Base-by-base conservation (phyloP, 2,888 invertebrate species). In the Ligdia adustata region DNA sequence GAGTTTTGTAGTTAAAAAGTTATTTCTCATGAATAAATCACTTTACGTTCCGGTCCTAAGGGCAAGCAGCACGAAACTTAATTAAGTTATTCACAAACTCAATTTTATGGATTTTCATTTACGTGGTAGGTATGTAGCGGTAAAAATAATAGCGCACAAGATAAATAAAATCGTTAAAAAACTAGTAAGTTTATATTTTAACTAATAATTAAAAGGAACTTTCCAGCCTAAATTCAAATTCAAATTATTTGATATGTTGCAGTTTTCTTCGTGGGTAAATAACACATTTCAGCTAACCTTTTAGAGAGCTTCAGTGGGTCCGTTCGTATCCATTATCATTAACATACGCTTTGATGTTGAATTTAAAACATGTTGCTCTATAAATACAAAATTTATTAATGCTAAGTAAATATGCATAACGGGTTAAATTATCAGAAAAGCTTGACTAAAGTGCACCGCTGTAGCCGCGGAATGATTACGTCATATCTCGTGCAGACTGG, bases 381-480 rank as follows among this genome's bases (percentile, higher is more conserved):
- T n/a, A n/a, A n/a, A n/a, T n/a, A n/a, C n/a, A n/a, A n/a, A n/a
- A n/a, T n/a, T n/a, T n/a, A n/a, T n/a, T n/a, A n/a, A n/a, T n/a
- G n/a, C 13, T 22, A 14, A 3, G 14, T 13, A 15, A 4, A 13
- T 37, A 16, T 27, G 16, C 12, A 37, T 37, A 37, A 45, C 45
- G 14, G 12, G 33, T 20, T 33, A 32, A 4, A 32, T 44, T 45
- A 39, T 39, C 39, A 39, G 33, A 7, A 47, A 47, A 47, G 47
- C 47, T 47, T 35, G 18, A 9, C 39, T 40, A 40, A 46, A 47
- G 47, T 47, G 47, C 47, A 47, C 35, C 29, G 34, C 29, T 26
- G 22, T 12, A 40, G 35, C 41, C 31, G 11, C 11, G 22, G 14
- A 16, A 15, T n/a, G 32, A 33, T 49, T 49, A 6, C 48, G 48